Percentiles rank a stretch among this genome's conserved stretches.
These are phyloP conservation scores for Drosophila quadrilineata DNA, from an alignment of 1,140 invertebrate species.

Conservation along the genomic window DNA sequence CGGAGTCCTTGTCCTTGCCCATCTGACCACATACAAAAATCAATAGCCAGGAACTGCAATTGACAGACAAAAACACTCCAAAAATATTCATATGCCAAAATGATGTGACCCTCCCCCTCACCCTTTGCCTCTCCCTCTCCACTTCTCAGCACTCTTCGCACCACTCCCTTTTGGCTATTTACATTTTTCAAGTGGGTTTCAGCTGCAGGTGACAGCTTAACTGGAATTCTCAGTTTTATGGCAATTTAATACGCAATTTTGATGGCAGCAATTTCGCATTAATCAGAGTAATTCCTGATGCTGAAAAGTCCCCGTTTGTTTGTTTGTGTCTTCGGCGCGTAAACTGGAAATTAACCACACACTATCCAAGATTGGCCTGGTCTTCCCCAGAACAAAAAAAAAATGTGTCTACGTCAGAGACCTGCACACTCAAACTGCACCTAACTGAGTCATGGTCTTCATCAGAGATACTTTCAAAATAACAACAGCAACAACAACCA, in stretches of 20 bases:
- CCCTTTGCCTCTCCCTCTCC: not conserved
- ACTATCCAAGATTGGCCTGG: slow-evolving; percentile 39
- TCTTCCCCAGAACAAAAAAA: too few relatives aligned
- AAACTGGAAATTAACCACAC: slow-evolving; percentile 3
- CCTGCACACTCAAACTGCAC: slow-evolving; percentile 15
- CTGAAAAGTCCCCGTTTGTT: slow-evolving; percentile 17
- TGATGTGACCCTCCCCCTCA: not conserved
- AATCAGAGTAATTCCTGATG: slow-evolving; percentile 4
- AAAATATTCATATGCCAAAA: not conserved
- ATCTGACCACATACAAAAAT: slow-evolving; percentile 55
- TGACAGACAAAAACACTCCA: slow-evolving; percentile 25
- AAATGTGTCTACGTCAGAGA: slow-evolving; percentile 49
- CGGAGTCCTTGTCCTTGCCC: slow-evolving; percentile 9
- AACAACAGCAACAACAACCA: not conserved
- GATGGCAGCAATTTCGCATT: slow-evolving; percentile 9
- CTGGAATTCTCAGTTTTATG: slow-evolving; percentile 15
- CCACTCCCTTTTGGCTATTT: slow-evolving; percentile 17
- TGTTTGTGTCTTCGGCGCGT: not conserved
- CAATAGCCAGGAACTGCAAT: slow-evolving; percentile 56
- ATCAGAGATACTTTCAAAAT: slow-evolving; percentile 59
- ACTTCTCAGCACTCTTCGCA: not conserved
- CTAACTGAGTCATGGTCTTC: slow-evolving; percentile 61
- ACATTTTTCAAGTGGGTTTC: slow-evolving; percentile 40
- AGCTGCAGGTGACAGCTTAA: slow-evolving; percentile 23
- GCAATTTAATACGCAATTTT: slow-evolving; percentile 16